Evolutionary conservation across 1,140 invertebrate genomes (phyloP).

Genomic region (Panagrolaimus sp.): DNA sequence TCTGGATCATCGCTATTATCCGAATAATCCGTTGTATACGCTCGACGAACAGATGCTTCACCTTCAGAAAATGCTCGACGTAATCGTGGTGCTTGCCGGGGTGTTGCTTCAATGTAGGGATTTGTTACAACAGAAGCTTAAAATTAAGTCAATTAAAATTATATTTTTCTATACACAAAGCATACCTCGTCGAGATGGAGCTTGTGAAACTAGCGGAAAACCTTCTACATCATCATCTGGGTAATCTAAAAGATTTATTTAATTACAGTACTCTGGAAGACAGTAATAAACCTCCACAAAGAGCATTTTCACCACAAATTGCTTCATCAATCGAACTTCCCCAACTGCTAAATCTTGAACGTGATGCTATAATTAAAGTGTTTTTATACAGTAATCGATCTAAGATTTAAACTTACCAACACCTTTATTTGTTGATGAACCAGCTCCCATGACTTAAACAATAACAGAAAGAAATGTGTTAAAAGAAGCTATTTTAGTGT

Average conservation of each 20-base stretch:
- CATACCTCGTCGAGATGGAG: background rate
- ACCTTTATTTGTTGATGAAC: conserved; percentile 2
- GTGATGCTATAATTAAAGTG: background rate
- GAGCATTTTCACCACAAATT: background rate
- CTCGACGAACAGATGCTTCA: background rate
- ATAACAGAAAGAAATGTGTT: background rate
- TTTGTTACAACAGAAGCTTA: conserved; percentile 1
- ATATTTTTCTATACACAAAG: no score
- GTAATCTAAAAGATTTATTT: background rate
- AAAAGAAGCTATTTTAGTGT: no score
- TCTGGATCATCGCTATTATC: conserved; percentile 5
- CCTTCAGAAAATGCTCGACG: background rate
- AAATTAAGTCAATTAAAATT: background rate
- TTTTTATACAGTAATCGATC: background rate
- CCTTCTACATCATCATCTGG: conserved; percentile 1
- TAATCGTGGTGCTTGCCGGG: background rate
- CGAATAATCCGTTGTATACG: conserved; percentile 6
- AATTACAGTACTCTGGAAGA: no score
- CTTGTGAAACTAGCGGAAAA: background rate
- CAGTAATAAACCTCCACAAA: background rate
- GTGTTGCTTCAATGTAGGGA: conserved; percentile 2
- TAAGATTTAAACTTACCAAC: background rate
- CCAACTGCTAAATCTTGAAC: conserved; percentile 1
- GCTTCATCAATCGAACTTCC: conserved; percentile 12
- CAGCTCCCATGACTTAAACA: conserved; percentile 5